A percentile compares a stretch with the other conserved stretches of the same genome.
These are phyloP conservation scores for Symphodus melops DNA, from an alignment of 2,113 vertebrate species.

Conservation along the genomic window DNA sequence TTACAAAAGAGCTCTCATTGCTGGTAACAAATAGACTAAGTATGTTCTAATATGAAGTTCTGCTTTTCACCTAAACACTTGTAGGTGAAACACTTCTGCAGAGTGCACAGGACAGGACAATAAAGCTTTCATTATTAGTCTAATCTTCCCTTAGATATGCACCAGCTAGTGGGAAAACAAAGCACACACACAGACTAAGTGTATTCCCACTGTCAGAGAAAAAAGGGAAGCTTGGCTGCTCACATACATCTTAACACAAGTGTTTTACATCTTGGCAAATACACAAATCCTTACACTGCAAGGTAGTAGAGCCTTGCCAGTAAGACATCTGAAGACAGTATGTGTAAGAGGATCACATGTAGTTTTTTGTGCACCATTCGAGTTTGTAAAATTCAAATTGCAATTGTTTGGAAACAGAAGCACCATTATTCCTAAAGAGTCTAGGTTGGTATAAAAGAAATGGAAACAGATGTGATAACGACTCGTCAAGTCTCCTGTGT, in stretches of 20 bases:
- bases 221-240: constrained; percentile 48
- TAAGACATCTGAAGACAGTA: constrained; percentile 45
- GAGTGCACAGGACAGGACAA: constrained; percentile 65
- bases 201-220: constrained; percentile 37
- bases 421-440: constrained; percentile 69
- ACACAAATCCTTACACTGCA: constrained; percentile 40
- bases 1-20: constrained; percentile 80
- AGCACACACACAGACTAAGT: constrained; percentile 35
- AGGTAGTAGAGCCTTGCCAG: constrained; percentile 18
- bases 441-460: constrained; percentile 8
- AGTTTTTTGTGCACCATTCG: constrained; percentile 61
- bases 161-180: constrained; percentile 32
- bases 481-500: constrained; percentile 47
- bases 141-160: constrained; percentile 69
- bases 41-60: constrained; percentile 50
- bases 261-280: constrained; percentile 54
- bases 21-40: constrained; percentile 77
- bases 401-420: constrained; percentile 60
- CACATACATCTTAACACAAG: constrained; percentile 33
- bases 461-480: constrained; percentile 35
- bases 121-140: constrained; percentile 76
- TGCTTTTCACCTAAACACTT: constrained; percentile 44
- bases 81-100: constrained; percentile 47
- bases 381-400: constrained; percentile 22
- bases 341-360: constrained; percentile 47